A percentile compares a stretch with the other conserved stretches of the same genome.
These are phyloP conservation scores for Varecia variegata DNA, from an alignment of 2,797 vertebrate species.

Conservation along the genomic window DNA sequence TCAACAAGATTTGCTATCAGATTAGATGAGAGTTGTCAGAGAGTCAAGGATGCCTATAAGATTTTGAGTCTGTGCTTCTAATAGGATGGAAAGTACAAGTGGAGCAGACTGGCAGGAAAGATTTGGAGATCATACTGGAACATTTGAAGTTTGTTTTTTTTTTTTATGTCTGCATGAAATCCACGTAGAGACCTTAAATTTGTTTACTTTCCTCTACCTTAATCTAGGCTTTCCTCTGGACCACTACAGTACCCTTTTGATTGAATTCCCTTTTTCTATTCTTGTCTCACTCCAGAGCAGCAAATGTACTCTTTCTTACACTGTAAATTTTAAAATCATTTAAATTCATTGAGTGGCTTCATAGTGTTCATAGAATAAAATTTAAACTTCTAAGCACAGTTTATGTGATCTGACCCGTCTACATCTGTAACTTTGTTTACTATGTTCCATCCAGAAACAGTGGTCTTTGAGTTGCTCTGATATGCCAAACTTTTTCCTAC, in stretches of 20 bases:
- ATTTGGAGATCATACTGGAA: neutral
- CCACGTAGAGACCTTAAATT: neutral
- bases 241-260: neutral
- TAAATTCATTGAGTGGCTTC: constrained; percentile 2
- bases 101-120: neutral
- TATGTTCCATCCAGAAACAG: neutral
- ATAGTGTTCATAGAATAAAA: constrained; percentile 11
- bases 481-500: neutral
- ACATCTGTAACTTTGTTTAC: neutral
- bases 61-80: neutral
- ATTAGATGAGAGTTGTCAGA: neutral
- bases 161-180: neutral
- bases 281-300: neutral
- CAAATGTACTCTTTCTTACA: neutral
- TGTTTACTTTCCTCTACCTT: neutral
- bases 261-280: neutral
- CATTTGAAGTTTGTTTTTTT: neutral
- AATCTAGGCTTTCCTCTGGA: constrained; percentile 26
- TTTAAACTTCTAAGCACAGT: neutral
- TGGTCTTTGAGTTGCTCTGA: neutral
- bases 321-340: constrained; percentile 15
- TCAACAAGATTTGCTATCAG: neutral
- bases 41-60: neutral
- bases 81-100: neutral
- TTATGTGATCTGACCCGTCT: neutral